Conservation (phyloP, 35 echinoderm and acorn worm genomes). For the Amphiura filiformis region DNA sequence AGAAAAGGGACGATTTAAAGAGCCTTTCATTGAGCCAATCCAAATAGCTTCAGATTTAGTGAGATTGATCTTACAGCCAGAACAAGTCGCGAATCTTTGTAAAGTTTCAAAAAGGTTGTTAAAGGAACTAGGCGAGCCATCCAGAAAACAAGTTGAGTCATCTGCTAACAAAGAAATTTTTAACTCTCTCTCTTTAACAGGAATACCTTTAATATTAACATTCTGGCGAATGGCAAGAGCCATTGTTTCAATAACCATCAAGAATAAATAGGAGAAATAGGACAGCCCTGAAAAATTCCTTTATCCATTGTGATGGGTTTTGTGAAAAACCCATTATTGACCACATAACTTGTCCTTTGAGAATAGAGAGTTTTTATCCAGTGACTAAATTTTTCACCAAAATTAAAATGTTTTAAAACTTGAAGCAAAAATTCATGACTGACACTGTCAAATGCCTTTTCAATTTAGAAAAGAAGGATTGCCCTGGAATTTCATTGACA, state of each 20-base stretch:
- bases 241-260: constrained; percentile 7
- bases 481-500: neutral
- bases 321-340: constrained; percentile 17
- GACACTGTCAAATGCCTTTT: neutral
- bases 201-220: constrained; percentile 10
- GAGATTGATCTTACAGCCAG: neutral
- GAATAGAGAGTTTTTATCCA: constrained; percentile 7
- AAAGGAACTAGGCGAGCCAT: neutral
- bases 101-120: neutral
- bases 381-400: neutral
- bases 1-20: no score
- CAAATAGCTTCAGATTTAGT: constrained; percentile 23
- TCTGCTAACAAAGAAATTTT: constrained; percentile 23
- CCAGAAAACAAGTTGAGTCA: constrained; percentile 12
- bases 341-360: constrained; percentile 10
- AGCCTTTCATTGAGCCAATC: constrained; percentile 1
- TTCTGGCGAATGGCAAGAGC: constrained; percentile 9
- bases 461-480: constrained; percentile 1
- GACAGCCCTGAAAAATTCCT: constrained; percentile 16
- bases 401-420: constrained; percentile 36
- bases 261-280: constrained; percentile 25
- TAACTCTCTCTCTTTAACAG: neutral
- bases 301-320: neutral
- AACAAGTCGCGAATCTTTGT: neutral
- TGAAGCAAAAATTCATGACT: constrained; percentile 14